These are phyloP conservation scores for Ptyas mucosa DNA, from an alignment of 2,113 vertebrate species.

Conservation along the genomic window DNA sequence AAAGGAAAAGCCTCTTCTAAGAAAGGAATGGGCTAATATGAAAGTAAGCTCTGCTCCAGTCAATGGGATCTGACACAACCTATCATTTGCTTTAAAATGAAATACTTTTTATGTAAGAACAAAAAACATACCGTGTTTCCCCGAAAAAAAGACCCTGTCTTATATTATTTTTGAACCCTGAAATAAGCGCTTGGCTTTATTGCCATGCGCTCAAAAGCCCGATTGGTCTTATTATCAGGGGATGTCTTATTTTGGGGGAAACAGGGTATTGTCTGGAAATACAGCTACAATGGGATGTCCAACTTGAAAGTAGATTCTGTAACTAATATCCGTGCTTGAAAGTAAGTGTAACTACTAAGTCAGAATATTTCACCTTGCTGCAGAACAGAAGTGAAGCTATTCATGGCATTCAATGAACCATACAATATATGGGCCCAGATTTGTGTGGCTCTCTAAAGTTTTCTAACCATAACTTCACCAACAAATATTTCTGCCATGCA, in stretches of 20 bases:
- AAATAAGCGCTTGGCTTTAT: too few species aligned
- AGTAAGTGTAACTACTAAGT: background rate
- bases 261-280: background rate
- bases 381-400: background rate
- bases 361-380: background rate
- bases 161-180: too few species aligned
- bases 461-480: background rate
- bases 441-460: background rate
- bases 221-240: too few species aligned
- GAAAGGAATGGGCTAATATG: background rate
- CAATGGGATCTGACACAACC: background rate
- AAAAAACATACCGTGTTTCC: background rate
- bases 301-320: background rate
- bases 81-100: background rate
- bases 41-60: background rate
- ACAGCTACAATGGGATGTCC: background rate
- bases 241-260: too few species aligned
- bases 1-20: background rate
- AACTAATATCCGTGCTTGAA: background rate
- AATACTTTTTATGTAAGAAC: background rate
- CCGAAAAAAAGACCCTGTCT: too few species aligned
- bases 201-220: too few species aligned
- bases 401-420: background rate
- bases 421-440: background rate
- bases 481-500: background rate